Conservation (phyloP, 2,113 vertebrate genomes). For the Pungitius pungitius region DNA sequence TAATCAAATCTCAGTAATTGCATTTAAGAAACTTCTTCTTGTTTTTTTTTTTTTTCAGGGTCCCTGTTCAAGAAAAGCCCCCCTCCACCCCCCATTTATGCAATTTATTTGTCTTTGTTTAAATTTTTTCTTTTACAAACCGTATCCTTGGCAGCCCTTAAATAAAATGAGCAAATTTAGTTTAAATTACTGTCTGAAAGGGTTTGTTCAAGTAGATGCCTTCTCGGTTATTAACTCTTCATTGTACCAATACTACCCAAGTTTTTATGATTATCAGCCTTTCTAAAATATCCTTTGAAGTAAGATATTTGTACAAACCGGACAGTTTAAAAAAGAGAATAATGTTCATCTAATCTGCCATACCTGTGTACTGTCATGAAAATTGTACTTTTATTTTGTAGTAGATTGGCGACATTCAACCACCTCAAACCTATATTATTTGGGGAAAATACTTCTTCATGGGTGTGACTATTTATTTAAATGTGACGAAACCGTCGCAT, state of each 20-base stretch:
- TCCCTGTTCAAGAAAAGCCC: slow-evolving; percentile 26
- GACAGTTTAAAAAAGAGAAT: no score
- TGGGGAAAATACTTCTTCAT: not conserved
- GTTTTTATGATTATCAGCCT: not conserved
- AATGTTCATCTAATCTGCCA: no score
- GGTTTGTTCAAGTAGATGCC: not conserved
- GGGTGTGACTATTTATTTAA: no score
- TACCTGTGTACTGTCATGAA: no score
- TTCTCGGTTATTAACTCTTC: not conserved
- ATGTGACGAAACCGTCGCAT: not conserved
- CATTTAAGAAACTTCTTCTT: not conserved
- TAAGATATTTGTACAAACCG: not conserved
- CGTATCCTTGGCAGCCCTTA: slow-evolving; percentile 24
- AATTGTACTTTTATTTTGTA: no score
- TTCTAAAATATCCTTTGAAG: not conserved
- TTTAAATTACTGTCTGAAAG: slow-evolving; percentile 3
- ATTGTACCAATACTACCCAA: not conserved
- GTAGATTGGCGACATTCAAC: no score
- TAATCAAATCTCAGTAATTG: not conserved
- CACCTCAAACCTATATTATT: not conserved
- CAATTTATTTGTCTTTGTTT: slow-evolving; percentile 20
- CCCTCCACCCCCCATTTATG: not conserved
- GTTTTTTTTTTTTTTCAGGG: slow-evolving; percentile 28
- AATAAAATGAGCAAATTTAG: slow-evolving; percentile 34
- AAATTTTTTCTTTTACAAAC: slow-evolving; percentile 45